Percentiles rank a stretch among this genome's conserved stretches.
phyloP scores from a whole-genome alignment of 2,888 invertebrate species.

The Dromius quadrimaculatus region DNA sequence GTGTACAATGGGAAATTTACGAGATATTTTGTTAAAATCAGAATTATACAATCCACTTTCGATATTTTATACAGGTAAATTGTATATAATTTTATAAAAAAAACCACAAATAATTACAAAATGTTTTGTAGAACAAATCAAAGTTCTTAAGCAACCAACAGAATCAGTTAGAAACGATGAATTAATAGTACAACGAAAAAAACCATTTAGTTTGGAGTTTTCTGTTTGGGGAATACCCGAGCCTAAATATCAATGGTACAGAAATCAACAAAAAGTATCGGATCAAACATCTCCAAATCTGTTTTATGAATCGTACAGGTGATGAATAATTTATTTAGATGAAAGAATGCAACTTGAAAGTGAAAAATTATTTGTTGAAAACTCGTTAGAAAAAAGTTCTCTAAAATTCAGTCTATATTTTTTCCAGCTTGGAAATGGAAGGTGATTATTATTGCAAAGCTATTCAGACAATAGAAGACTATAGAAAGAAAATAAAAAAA shows the following conservation, averaged over 20 bases:
- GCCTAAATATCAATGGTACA: conserved; percentile 53
- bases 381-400: too few species aligned
- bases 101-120: conserved; percentile 52
- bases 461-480: conserved; percentile 52
- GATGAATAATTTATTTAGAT: too few species aligned
- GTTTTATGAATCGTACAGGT: conserved; percentile 40
- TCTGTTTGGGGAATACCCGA: conserved; percentile 51
- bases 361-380: conserved; percentile 6
- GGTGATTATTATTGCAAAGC: conserved; percentile 57
- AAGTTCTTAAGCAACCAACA: conserved; percentile 44
- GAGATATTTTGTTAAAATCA: conserved; percentile 53
- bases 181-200: conserved; percentile 24
- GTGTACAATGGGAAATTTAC: conserved; percentile 53
- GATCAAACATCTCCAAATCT: conserved; percentile 40
- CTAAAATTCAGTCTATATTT: too few species aligned
- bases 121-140: conserved; percentile 47
- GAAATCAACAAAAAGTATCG: conserved; percentile 44
- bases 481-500: conserved; percentile 9
- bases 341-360: not conserved
- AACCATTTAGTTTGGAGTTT: conserved; percentile 47
- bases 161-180: conserved; percentile 20
- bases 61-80: conserved; percentile 51
- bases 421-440: conserved; percentile 52
- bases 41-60: conserved; percentile 55
- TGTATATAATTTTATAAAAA: not conserved